A percentile compares a stretch with the other conserved stretches of the same genome.
Evolutionary conservation across 2,113 vertebrate species (phyloP).

Genomic region (Calidris pugnax): DNA sequence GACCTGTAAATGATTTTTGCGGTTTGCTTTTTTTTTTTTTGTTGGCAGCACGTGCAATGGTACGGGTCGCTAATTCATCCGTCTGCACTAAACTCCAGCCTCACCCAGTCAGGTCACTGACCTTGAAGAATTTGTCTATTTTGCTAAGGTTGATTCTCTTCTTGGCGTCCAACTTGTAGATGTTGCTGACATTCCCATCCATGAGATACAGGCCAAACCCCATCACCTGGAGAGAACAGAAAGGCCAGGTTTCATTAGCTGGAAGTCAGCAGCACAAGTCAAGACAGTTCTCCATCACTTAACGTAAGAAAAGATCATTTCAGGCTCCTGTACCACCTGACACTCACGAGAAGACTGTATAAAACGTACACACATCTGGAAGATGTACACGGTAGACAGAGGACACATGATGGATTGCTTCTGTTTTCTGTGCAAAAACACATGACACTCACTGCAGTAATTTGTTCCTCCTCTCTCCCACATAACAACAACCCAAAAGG

Average conservation of each 20-base stretch:
- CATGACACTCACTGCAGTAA: background rate
- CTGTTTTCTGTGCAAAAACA: background rate
- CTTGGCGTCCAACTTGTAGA: constrained; percentile 98
- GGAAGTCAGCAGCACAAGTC: background rate
- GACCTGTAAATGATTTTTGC: background rate
- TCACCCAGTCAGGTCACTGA: constrained; percentile 58
- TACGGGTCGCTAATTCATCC: fast-evolving
- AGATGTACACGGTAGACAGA: background rate
- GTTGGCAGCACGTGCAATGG: background rate
- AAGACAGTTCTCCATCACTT: background rate
- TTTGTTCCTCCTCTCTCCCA: background rate
- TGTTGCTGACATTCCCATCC: constrained; percentile 98
- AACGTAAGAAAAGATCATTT: background rate
- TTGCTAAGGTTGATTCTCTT: constrained; percentile 99
- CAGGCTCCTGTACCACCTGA: background rate
- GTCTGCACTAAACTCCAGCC: background rate
- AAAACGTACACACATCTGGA: background rate
- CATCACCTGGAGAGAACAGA: constrained; percentile 86
- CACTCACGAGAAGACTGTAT: background rate
- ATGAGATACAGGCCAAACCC: constrained; percentile 97
- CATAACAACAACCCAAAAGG: background rate
- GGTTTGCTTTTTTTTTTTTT: background rate
- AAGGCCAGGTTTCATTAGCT: background rate
- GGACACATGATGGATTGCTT: background rate
- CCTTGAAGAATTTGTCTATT: constrained; percentile 99